Percentiles rank a stretch among this genome's conserved stretches.
These are phyloP conservation scores for Penelope pileata DNA, from an alignment of 2,113 vertebrate species.

Conservation along the genomic window DNA sequence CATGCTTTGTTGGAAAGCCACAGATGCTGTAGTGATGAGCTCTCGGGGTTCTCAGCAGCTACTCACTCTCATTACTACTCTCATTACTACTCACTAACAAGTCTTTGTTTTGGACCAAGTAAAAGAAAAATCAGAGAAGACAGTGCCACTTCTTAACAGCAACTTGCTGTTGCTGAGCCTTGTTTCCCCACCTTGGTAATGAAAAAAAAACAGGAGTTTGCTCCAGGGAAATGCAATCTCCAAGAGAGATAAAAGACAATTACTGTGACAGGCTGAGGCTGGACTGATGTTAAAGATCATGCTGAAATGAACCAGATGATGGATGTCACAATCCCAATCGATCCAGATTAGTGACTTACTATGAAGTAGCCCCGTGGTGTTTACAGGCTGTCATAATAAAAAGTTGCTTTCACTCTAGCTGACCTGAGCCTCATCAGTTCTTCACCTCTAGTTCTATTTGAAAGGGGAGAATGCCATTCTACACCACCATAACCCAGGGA, in stretches of 20 bases:
- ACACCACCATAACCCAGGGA: not conserved
- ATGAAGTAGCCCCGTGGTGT: not conserved
- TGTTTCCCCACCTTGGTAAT: not conserved
- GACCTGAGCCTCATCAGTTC: not conserved
- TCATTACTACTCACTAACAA: not conserved
- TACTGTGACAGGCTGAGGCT: not conserved
- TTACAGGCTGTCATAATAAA: not conserved
- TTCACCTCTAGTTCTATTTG: not conserved
- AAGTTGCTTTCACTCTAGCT: not conserved
- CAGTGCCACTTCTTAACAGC: too few species aligned
- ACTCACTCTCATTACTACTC: too few species aligned
- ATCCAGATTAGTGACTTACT: not conserved
- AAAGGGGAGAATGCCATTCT: not conserved
- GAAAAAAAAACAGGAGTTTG: not conserved
- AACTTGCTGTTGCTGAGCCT: not conserved
- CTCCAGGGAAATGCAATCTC: conserved; percentile 12
- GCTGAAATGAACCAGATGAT: not conserved
- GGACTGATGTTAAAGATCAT: not conserved
- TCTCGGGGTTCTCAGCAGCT: not conserved
- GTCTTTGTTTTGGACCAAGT: not conserved
- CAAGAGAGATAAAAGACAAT: not conserved
- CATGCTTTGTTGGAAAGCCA: not conserved
- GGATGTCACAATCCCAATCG: not conserved
- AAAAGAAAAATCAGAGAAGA: not conserved
- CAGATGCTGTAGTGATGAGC: not conserved